Evolutionary conservation across 2,888 invertebrate species (phyloP).

Genomic region (Pyrgus malvae): DNA sequence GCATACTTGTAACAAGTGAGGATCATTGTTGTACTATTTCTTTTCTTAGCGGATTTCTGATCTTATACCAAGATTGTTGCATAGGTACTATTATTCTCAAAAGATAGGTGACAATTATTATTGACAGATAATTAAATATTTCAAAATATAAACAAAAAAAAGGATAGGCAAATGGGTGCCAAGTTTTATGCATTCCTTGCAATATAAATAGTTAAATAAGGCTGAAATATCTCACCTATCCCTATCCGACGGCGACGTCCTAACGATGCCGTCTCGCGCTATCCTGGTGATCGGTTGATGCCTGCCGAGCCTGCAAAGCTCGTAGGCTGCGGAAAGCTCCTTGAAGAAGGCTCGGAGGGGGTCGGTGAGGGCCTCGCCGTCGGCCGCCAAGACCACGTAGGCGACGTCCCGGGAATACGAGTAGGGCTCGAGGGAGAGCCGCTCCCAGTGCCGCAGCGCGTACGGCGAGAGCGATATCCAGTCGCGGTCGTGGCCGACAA

Average conservation of each 20-base stretch:
- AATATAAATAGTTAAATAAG: too few species aligned
- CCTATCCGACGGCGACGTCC: constrained; percentile 79
- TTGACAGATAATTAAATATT: too few species aligned
- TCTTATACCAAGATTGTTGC: too few species aligned
- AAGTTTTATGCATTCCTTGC: too few species aligned
- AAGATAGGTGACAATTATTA: too few species aligned
- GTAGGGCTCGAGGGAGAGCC: constrained; percentile 97
- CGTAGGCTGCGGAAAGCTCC: constrained; percentile 96
- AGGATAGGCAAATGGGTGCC: too few species aligned
- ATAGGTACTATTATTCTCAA: too few species aligned
- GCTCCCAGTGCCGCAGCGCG: constrained; percentile 97
- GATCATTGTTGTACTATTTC: too few species aligned
- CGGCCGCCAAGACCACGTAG: constrained; percentile 96
- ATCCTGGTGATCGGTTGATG: constrained; percentile 94
- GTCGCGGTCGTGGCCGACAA: constrained; percentile 97
- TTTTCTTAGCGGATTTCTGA: too few species aligned
- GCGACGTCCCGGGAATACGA: constrained; percentile 97
- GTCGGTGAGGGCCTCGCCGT: constrained; percentile 90
- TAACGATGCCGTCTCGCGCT: constrained; percentile 92
- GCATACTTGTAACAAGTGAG: too few species aligned
- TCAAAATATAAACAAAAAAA: too few species aligned
- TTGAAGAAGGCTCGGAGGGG: constrained; percentile 94
- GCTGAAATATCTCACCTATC: constrained; percentile 46
- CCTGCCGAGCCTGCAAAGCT: constrained; percentile 95
- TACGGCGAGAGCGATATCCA: constrained; percentile 97